Evolutionary conservation across 2,888 invertebrate genomes (phyloP), one percentile per base, ranked within the genome.

Genomic region (Nomada hirtipes): DNA sequence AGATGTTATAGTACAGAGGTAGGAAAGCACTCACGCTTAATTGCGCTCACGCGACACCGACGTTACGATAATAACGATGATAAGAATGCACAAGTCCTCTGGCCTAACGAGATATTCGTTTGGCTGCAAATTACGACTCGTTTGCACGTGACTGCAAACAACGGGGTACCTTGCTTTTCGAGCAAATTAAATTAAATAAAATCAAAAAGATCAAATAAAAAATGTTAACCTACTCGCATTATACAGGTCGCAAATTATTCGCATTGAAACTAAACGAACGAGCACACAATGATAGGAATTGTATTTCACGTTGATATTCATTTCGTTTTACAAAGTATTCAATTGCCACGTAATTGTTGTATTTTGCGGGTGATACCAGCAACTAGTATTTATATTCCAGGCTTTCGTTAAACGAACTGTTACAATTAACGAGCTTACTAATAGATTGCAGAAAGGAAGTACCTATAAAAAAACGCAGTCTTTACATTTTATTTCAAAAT

Each of bases 11-110:
- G 57, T 18, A 36, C 64, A n/a, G 52, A 44, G 76, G 60, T 65
- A 59, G 68, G 63, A 73, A 63, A 73, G 68, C 64, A 69, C 73
- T 79, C 64, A 13, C 15, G 79, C 18, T 73, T 79, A 80, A 79
- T 79, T 79, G 64, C 64, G 29, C 73, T 60, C 67, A 65, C 68
- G 70, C 59, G 69, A 76, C 59, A 76, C 20, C 64, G 29, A 2
- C 36, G 74, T 61, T 36, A 29, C n/a, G 69, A 79, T 79, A 52
- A 64, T 79, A 64, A 59, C 64, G 47, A 18, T 52, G 77, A 79
- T 79, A 76, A 76, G 79, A 76, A 36, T 52, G 57, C 63, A 9
- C 50, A 69, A 64, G 69, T 60, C 64, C 29, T 44, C 57, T 60
- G 71, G 52, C 79, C 68, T 63, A 72, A 79, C 68, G 61, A 72